Conservation (phyloP, 2,113 vertebrate species). For the Pseudorhombus dupliciocellatus region DNA sequence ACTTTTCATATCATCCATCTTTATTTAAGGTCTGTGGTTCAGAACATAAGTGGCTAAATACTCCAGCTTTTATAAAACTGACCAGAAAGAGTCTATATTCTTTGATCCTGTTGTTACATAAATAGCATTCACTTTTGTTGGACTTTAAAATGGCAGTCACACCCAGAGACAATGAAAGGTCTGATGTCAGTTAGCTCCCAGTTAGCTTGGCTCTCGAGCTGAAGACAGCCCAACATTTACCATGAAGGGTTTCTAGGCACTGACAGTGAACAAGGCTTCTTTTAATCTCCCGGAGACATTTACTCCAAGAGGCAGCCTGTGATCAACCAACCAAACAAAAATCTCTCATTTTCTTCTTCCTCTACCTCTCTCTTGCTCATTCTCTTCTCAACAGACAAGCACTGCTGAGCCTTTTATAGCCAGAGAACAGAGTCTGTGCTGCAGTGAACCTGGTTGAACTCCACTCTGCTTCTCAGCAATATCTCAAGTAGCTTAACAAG, state of each 20-base stretch:
- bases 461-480: conserved; percentile 28
- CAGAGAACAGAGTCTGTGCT: conserved; percentile 30
- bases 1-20: no score
- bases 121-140: neutral
- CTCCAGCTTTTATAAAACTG: neutral
- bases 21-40: no score
- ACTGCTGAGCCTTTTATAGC: conserved; percentile 48
- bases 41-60: no score
- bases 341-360: conserved; percentile 32
- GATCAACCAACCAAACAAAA: conserved; percentile 56
- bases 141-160: neutral
- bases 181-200: neutral
- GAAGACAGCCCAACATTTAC: conserved; percentile 46
- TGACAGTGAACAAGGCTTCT: conserved; percentile 38
- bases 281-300: conserved; percentile 57
- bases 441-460: conserved; percentile 60
- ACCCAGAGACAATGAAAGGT: conserved; percentile 4
- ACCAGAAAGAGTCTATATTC: neutral
- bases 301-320: conserved; percentile 52
- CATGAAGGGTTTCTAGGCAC: conserved; percentile 24
- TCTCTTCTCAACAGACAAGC: conserved; percentile 34
- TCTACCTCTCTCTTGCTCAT: conserved; percentile 17
- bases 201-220: conserved; percentile 18
- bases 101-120: neutral
- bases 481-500: conserved; percentile 39